phyloP scores from a whole-genome alignment of 2,797 vertebrate genomes.

The Podarcis siculus region DNA sequence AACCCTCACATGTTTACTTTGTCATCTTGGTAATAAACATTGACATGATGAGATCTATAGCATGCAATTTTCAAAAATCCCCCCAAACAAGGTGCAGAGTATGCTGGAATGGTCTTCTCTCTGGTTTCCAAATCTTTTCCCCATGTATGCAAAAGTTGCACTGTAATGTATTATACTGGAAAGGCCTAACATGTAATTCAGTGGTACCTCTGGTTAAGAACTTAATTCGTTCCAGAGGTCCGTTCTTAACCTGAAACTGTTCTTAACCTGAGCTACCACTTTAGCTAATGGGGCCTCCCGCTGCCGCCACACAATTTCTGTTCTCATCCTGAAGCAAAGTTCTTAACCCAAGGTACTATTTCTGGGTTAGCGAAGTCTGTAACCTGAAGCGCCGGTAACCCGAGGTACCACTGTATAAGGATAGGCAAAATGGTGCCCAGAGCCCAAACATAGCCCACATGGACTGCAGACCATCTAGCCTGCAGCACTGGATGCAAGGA shows the following conservation, averaged over 20 bases:
- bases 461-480: background rate
- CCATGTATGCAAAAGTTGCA: background rate
- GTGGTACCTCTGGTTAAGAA: too few relatives aligned
- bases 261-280: too few relatives aligned
- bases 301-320: too few relatives aligned
- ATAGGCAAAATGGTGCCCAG: background rate
- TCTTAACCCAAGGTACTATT: too few relatives aligned
- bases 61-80: background rate
- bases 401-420: background rate
- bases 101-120: background rate
- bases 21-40: background rate
- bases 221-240: too few relatives aligned
- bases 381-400: too few relatives aligned
- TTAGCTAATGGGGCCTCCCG: too few relatives aligned
- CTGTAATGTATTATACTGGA: background rate
- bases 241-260: too few relatives aligned
- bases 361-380: too few relatives aligned
- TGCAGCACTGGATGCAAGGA: background rate
- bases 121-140: background rate
- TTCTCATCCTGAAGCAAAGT: too few relatives aligned
- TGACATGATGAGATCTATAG: background rate
- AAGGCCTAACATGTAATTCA: background rate
- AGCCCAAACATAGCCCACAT: background rate
- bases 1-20: too few relatives aligned
- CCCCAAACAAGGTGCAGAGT: background rate